A percentile compares a stretch with the other conserved stretches of the same genome.
Evolutionary conservation across 2,113 vertebrate genomes (phyloP).

Genomic region (Calidris pygmaea): DNA sequence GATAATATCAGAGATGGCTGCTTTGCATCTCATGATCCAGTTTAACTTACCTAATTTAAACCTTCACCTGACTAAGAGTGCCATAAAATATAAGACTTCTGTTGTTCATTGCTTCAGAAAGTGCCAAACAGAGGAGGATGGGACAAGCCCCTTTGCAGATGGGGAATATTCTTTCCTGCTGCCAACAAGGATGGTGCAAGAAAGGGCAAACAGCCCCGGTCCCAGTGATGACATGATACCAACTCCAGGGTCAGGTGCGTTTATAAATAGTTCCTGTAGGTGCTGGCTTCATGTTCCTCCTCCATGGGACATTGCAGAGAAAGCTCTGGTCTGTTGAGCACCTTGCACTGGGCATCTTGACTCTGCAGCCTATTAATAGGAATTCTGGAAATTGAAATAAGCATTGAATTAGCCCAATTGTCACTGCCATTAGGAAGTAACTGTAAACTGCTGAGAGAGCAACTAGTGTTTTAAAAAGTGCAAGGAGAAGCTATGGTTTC

Average conservation of each 20-base stretch:
- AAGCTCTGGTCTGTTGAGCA: background rate
- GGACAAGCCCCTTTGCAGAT: background rate
- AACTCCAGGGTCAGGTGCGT: background rate
- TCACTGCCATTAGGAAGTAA: background rate
- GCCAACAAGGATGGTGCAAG: background rate
- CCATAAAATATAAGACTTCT: slow-evolving; percentile 30
- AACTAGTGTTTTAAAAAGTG: background rate
- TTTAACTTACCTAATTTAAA: slow-evolving; percentile 66
- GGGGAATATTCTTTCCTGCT: slow-evolving; percentile 36
- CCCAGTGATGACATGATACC: background rate
- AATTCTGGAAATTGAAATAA: background rate
- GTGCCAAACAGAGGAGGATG: background rate
- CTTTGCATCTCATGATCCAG: slow-evolving; percentile 45
- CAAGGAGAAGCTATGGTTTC: background rate
- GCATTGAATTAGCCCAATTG: background rate
- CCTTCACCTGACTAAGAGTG: slow-evolving; percentile 38
- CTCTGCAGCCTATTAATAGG: background rate
- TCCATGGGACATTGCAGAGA: background rate
- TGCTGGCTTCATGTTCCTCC: slow-evolving; percentile 55
- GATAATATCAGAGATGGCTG: slow-evolving; percentile 23
- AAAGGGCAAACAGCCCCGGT: background rate
- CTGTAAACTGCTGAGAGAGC: background rate
- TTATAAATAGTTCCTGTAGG: slow-evolving; percentile 65
- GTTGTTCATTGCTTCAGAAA: slow-evolving; percentile 36
- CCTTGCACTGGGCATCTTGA: background rate